phyloP scores from a whole-genome alignment of 2,113 vertebrate species.

The Pachyramphus minor region DNA sequence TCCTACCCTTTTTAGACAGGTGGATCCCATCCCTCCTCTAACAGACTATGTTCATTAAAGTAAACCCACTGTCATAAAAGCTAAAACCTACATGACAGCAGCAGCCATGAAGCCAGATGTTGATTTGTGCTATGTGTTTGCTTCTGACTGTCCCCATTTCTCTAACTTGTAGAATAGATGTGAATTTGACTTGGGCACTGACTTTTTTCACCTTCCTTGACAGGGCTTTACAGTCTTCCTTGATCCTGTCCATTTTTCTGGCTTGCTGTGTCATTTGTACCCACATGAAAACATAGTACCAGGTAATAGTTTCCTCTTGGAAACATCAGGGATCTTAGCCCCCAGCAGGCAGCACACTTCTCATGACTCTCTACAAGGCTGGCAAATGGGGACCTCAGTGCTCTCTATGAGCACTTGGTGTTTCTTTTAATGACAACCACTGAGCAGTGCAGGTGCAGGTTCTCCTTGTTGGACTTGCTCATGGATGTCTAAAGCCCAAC shows the following conservation, averaged over 20 bases:
- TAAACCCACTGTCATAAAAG: background rate
- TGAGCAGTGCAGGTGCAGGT: no score
- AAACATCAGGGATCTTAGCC: accelerated
- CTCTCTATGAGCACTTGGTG: accelerated
- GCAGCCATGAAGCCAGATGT: accelerated
- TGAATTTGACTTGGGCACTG: background rate
- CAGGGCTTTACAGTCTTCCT: background rate
- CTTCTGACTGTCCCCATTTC: background rate
- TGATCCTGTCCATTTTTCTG: background rate
- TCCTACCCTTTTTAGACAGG: background rate
- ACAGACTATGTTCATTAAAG: background rate
- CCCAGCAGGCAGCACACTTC: background rate
- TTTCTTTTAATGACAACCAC: background rate
- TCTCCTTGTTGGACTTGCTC: background rate
- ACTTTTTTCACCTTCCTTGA: background rate
- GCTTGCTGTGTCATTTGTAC: accelerated
- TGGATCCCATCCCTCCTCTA: accelerated
- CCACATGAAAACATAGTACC: background rate
- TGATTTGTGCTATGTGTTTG: background rate
- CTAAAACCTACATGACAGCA: background rate
- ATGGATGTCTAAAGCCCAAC: accelerated
- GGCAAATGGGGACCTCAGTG: background rate
- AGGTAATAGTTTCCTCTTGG: background rate
- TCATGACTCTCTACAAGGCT: background rate
- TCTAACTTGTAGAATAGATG: background rate